Evolutionary conservation across 2,888 invertebrate genomes (phyloP), one percentile per base, ranked within the genome.

Genomic region (Quadriops clusia): DNA sequence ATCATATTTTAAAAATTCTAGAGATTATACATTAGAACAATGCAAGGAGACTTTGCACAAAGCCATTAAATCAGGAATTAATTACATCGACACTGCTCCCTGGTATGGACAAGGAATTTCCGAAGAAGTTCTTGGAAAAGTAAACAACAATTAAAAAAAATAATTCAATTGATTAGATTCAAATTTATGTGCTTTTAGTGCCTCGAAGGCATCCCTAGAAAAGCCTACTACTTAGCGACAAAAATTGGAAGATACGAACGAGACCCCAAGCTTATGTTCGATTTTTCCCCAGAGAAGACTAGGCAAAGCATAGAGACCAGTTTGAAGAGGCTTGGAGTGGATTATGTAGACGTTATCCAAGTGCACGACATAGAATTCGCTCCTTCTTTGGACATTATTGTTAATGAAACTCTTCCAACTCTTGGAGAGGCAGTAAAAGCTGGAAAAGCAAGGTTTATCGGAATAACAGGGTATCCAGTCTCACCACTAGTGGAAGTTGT

Each of bases 311-410:
- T 95, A 6, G 74, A 85, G 31, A 70, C 68, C 30, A 90, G 89
- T 39, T 65, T 94, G 25, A 51, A 67, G 33, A 62, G 70, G 9
- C 64, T 95, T 8, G 76, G 78, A 1, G 49, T 93, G 34, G 76
- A 82, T 37, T 89, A 87, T 54, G 74, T 94, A 1, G 94, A 95
- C 55, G 60, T 94, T 14, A 75, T 94, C 50, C 90, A 91, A 71
- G 90, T 89, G n/a, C 94, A 94, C 50, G 94, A 95, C 50, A 64
- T 85, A 31, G 91, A 93, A 48, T 94, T 90, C 54, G 83, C 86
- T 1, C 73, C 79, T 4, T 75, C 72, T 38, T 56, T 77, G 11
- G 76, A 85, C 22, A 61, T 81, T 6, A 67, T 95, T 3, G 45
- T 91, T 1, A 78, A 82, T 29, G 90, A 94, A 61, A 90, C 91